Evolutionary conservation across 2,797 vertebrate genomes (phyloP).

Genomic region (Poeciliopsis infans): DNA sequence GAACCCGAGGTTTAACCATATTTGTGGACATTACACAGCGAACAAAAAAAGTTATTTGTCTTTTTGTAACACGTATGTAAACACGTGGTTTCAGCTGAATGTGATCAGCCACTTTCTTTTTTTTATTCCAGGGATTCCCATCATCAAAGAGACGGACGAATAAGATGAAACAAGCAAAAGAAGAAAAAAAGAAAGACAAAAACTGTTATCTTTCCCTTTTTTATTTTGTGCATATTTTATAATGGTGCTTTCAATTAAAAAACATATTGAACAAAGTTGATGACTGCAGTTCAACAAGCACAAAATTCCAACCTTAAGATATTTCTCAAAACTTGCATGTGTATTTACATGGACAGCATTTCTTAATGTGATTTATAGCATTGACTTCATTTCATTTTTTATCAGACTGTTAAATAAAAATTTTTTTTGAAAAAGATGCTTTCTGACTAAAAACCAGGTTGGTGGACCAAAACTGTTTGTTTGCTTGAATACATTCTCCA

Average conservation of each 20-base stretch:
- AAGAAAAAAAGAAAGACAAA: neutral
- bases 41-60: neutral
- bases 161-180: conserved; percentile 78
- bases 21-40: neutral
- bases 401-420: neutral
- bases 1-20: neutral
- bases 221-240: conserved; percentile 21
- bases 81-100: neutral
- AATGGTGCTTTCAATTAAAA: conserved; percentile 28
- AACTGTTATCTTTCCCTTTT: conserved; percentile 21
- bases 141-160: conserved; percentile 90
- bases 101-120: conserved; percentile 15
- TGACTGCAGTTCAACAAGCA: conserved; percentile 37
- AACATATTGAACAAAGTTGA: neutral
- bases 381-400: neutral
- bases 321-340: neutral
- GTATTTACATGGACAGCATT: neutral
- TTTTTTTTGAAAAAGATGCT: neutral
- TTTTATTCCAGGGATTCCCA: conserved; percentile 83
- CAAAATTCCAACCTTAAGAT: conserved; percentile 16
- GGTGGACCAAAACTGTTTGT: too few species aligned
- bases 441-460: neutral
- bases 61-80: neutral
- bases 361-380: neutral
- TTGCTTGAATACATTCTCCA: neutral